Evolutionary conservation across 2,797 vertebrate species (phyloP).

Genomic region (Buceros bicornis): DNA sequence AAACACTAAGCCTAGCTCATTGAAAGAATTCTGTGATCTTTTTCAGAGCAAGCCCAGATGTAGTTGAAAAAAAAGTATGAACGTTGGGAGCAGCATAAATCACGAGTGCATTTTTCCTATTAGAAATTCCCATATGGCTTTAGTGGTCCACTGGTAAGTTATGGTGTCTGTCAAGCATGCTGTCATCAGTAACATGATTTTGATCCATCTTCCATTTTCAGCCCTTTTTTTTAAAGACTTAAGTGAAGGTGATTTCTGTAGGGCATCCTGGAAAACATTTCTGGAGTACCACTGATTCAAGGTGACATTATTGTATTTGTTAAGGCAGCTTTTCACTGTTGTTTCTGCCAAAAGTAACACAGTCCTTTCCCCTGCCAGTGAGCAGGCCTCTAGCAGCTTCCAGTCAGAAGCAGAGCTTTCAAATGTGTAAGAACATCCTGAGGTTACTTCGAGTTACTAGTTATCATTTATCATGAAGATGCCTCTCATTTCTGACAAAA

Average conservation of each 20-base stretch:
- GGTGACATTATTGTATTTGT: background rate
- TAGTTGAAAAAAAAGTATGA: background rate
- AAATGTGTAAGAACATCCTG: background rate
- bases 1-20: background rate
- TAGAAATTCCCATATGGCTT: background rate
- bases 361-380: background rate
- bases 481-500: slow-evolving; percentile 66
- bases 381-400: background rate
- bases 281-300: background rate
- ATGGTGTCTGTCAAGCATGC: background rate
- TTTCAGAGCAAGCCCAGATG: background rate
- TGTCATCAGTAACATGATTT: background rate
- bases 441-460: slow-evolving; percentile 48
- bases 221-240: background rate
- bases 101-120: background rate
- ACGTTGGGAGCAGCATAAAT: background rate
- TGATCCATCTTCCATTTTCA: background rate
- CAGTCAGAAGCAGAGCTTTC: slow-evolving; percentile 18
- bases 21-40: background rate
- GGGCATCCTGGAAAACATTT: background rate
- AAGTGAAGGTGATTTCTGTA: background rate
- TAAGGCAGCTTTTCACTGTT: background rate
- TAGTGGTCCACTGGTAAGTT: background rate
- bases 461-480: slow-evolving; percentile 25
- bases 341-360: background rate